Percentiles rank a stretch among this genome's conserved stretches.
Conservation (phyloP, 2,113 vertebrate species). For the Halcyon senegalensis region DNA sequence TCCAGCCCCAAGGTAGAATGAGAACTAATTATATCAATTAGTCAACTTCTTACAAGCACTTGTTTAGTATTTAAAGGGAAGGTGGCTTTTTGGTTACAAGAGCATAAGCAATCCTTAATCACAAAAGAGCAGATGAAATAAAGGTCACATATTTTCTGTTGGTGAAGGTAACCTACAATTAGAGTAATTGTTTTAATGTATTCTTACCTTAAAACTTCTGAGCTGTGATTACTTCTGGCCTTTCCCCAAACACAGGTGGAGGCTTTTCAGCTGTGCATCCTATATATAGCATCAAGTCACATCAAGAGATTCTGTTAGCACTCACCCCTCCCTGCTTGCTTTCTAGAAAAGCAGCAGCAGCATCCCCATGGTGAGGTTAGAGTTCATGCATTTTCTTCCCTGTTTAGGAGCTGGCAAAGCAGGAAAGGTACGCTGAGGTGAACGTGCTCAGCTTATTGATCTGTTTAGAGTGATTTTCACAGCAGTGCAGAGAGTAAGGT, state of each 20-base stretch:
- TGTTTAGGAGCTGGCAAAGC: background rate
- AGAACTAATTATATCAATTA: background rate
- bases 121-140: background rate
- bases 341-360: background rate
- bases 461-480: accelerated
- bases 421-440: background rate
- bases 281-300: background rate
- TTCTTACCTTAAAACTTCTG: background rate
- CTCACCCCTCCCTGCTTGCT: background rate
- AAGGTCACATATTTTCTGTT: background rate
- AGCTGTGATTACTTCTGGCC: background rate
- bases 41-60: background rate
- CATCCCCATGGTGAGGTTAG: background rate
- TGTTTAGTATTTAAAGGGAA: background rate
- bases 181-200: background rate
- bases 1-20: background rate
- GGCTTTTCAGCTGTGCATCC: background rate
- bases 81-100: background rate
- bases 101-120: background rate
- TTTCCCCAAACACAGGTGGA: background rate
- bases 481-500: background rate
- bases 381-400: background rate
- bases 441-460: background rate
- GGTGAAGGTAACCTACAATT: background rate
- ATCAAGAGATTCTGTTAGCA: background rate